phyloP scores from a whole-genome alignment of 2,888 invertebrate species.

The Drosophila atripex region DNA sequence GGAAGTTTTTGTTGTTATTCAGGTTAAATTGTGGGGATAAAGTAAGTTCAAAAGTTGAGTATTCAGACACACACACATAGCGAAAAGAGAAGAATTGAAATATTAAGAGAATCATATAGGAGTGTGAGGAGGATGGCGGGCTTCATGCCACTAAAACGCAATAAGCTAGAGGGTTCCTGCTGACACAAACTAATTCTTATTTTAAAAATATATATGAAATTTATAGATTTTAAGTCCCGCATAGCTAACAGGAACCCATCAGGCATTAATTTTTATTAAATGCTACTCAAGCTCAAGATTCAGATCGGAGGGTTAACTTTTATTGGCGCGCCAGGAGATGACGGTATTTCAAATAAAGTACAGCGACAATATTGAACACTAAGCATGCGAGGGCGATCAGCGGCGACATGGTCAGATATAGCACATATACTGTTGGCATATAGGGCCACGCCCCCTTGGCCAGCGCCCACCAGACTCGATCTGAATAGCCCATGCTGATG shows the following conservation, averaged over 20 bases:
- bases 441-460: conserved; percentile 82
- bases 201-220: no score
- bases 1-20: conserved; percentile 13
- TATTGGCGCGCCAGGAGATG: conserved; percentile 64
- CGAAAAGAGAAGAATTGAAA: conserved; percentile 53
- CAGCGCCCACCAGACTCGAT: conserved; percentile 74
- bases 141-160: neutral
- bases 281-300: conserved; percentile 7
- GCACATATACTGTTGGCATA: conserved; percentile 80
- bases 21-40: conserved; percentile 18
- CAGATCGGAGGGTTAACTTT: conserved; percentile 8
- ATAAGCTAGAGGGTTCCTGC: neutral
- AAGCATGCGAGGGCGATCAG: conserved; percentile 81
- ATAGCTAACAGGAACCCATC: neutral
- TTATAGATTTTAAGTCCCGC: no score
- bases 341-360: conserved; percentile 73
- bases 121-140: conserved; percentile 4
- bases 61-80: conserved; percentile 53
- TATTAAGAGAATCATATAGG: conserved; percentile 47
- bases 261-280: neutral
- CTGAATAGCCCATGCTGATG: conserved; percentile 56
- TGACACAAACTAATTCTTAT: no score
- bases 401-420: conserved; percentile 82
- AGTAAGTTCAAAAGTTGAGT: conserved; percentile 19
- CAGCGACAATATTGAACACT: conserved; percentile 77